Conservation (phyloP, 2,113 vertebrate species). For the Holacanthus passer region DNA sequence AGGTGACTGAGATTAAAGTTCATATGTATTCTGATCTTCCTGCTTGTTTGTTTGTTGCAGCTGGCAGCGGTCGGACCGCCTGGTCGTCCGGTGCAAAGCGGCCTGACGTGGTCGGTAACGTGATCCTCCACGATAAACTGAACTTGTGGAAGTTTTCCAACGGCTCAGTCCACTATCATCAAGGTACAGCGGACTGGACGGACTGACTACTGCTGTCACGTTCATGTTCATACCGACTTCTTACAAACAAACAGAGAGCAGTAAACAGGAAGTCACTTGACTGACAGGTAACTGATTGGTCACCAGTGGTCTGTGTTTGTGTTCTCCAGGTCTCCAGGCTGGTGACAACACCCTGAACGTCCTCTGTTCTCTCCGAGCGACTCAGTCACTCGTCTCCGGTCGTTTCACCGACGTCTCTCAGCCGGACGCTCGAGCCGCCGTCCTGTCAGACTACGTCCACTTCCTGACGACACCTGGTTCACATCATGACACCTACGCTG, state of each 20-base stretch:
- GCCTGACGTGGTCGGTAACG: constrained; percentile 68
- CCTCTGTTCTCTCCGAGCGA: constrained; percentile 72
- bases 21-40: not conserved
- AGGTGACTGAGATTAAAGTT: no score
- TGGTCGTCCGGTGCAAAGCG: constrained; percentile 14
- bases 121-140: constrained; percentile 83
- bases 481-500: constrained; percentile 79
- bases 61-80: constrained; percentile 73
- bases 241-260: no score
- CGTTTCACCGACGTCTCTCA: constrained; percentile 36
- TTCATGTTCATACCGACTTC: no score
- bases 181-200: constrained; percentile 64
- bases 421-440: constrained; percentile 60
- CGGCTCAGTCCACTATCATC: constrained; percentile 77
- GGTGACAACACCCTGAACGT: constrained; percentile 80
- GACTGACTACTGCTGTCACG: no score
- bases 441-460: constrained; percentile 71
- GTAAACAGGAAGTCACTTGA: no score
- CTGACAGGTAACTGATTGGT: no score
- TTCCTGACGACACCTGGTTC: constrained; percentile 78
- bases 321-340: constrained; percentile 68
- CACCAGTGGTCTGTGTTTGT: not conserved
- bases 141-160: constrained; percentile 67
- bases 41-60: constrained; percentile 47
- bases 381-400: constrained; percentile 35